phyloP scores from a whole-genome alignment of 2,113 vertebrate species.

The Dipodomys merriami region DNA sequence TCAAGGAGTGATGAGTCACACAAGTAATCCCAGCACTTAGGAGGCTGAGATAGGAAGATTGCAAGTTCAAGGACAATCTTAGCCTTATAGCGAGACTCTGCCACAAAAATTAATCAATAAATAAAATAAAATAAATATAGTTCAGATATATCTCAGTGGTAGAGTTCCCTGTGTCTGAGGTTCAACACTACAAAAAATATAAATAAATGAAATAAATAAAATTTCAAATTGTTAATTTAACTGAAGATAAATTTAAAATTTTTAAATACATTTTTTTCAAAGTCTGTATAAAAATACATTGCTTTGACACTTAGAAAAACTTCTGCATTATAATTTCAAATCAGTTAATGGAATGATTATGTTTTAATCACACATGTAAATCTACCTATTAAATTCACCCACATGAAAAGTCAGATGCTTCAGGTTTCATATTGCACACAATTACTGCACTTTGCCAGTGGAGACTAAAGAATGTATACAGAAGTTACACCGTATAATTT shows the following conservation, averaged over 20 bases:
- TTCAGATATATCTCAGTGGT: no score
- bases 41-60: no score
- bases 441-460: background rate
- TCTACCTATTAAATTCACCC: constrained; percentile 36
- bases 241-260: background rate
- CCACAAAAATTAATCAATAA: no score
- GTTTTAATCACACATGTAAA: constrained; percentile 6
- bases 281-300: background rate
- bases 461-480: constrained; percentile 36
- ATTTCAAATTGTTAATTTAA: background rate
- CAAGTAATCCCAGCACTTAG: no score
- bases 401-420: constrained; percentile 26
- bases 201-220: no score
- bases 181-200: no score
- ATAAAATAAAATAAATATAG: no score
- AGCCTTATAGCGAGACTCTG: no score
- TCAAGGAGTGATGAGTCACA: no score
- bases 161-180: no score
- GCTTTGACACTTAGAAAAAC: constrained; percentile 25
- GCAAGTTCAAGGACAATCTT: no score
- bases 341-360: constrained; percentile 42
- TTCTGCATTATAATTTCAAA: background rate
- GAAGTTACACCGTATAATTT: background rate
- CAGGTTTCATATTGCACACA: constrained; percentile 29
- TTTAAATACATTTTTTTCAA: background rate